Evolutionary conservation across 2,888 invertebrate species (phyloP).

Genomic region (Metopia argyrocephala): DNA sequence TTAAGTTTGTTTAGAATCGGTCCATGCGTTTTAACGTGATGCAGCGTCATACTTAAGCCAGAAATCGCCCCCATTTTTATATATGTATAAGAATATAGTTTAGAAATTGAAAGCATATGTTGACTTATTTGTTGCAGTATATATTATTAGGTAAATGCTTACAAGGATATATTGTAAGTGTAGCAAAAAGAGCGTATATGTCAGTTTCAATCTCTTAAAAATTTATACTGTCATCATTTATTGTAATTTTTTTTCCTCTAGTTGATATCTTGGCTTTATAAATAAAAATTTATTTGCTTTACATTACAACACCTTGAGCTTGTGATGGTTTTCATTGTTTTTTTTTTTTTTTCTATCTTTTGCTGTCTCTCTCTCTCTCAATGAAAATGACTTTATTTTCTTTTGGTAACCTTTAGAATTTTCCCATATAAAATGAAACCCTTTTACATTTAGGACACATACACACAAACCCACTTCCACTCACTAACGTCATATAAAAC

Average conservation of each 20-base stretch:
- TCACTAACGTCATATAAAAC: neutral
- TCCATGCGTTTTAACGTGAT: too few species aligned
- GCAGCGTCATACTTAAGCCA: too few species aligned
- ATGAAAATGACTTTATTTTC: neutral
- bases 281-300: conserved; percentile 64
- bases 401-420: neutral
- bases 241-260: conserved; percentile 25
- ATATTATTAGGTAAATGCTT: too few species aligned
- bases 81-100: too few species aligned
- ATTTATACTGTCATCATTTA: conserved; percentile 46
- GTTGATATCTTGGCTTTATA: conserved; percentile 18
- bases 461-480: too few species aligned
- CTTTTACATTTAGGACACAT: neutral
- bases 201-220: neutral
- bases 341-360: conserved; percentile 10
- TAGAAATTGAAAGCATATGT: too few species aligned
- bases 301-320: conserved; percentile 40
- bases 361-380: neutral
- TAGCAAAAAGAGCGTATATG: neutral
- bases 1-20: too few species aligned
- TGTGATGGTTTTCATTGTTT: neutral
- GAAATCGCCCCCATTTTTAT: too few species aligned
- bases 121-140: too few species aligned
- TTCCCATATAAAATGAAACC: neutral
- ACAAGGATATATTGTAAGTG: neutral